Percentiles rank a stretch among this genome's conserved stretches.
Conservation (phyloP, 2,113 vertebrate species). For the Gorsachius goisagi region DNA sequence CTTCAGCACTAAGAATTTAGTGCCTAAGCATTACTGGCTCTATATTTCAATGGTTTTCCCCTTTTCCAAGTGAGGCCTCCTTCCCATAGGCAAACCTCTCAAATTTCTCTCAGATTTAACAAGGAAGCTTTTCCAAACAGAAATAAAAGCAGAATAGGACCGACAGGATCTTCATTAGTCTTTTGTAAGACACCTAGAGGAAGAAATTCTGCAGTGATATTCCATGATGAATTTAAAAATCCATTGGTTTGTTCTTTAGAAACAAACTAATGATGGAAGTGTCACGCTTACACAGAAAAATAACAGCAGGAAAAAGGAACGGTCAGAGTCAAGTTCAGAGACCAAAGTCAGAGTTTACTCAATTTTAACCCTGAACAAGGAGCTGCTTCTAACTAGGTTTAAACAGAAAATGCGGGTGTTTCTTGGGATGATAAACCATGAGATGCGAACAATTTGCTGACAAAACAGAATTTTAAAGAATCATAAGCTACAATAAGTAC, state of each 20-base stretch:
- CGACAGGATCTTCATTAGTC: background rate
- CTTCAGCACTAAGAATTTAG: background rate
- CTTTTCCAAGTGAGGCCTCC: background rate
- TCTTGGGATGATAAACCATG: background rate
- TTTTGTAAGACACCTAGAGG: background rate
- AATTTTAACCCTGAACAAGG: background rate
- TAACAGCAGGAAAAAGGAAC: background rate
- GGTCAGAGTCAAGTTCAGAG: background rate
- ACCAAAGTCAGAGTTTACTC: background rate
- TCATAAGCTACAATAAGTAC: background rate
- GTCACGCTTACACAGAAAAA: background rate
- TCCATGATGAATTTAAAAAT: fast-evolving
- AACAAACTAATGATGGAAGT: no score
- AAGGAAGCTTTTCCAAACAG: background rate
- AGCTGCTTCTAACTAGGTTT: background rate
- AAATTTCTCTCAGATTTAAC: background rate
- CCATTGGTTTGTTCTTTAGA: no score
- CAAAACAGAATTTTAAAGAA: background rate
- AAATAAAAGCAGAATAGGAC: background rate
- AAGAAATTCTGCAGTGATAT: background rate
- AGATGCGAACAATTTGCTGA: background rate
- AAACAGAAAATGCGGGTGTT: background rate
- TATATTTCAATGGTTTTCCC: background rate
- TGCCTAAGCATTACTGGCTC: background rate
- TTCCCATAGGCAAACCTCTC: background rate